Evolutionary conservation across 30 jellyfish, hydroid and myxozoan genomes (phyloP).

Genomic region (Catostylus mosaicus): DNA sequence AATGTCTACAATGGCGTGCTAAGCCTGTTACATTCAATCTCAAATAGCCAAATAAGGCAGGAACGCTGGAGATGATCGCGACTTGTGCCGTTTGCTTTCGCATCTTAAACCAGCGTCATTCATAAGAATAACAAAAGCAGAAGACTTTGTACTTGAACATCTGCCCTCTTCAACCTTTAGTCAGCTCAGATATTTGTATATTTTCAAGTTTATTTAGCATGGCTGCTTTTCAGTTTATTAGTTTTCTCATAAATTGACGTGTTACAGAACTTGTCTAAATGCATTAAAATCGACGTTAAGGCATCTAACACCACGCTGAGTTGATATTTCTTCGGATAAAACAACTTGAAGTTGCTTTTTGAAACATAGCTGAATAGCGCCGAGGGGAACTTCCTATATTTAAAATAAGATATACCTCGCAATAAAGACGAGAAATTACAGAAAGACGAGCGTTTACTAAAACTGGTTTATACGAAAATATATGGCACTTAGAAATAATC

Average conservation of each 20-base stretch:
- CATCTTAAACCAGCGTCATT: slow-evolving; percentile 42
- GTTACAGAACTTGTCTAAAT: no score
- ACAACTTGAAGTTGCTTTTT: no score
- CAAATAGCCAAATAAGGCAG: slow-evolving; percentile 53
- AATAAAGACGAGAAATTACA: no score
- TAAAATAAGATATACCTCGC: no score
- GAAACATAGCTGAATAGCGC: no score
- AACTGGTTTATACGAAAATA: no score
- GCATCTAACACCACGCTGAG: no score
- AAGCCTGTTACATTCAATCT: slow-evolving; percentile 37
- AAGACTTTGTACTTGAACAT: slow-evolving; percentile 24
- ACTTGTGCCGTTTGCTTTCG: slow-evolving; percentile 63
- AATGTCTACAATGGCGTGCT: slow-evolving; percentile 42
- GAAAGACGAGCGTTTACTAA: no score
- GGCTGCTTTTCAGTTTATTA: neutral
- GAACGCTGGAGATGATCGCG: slow-evolving; percentile 29
- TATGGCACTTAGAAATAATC: no score
- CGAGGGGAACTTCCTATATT: no score
- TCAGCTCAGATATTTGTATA: slow-evolving; percentile 52
- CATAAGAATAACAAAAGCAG: slow-evolving; percentile 27
- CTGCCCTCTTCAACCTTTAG: slow-evolving; percentile 58
- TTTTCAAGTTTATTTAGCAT: slow-evolving; percentile 59
- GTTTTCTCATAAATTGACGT: slow-evolving; percentile 36
- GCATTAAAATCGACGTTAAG: no score
- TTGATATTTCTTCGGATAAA: no score